These are phyloP conservation scores for Speoplatyrhinus poulsoni DNA, from an alignment of 2,113 vertebrate species.

Conservation along the genomic window DNA sequence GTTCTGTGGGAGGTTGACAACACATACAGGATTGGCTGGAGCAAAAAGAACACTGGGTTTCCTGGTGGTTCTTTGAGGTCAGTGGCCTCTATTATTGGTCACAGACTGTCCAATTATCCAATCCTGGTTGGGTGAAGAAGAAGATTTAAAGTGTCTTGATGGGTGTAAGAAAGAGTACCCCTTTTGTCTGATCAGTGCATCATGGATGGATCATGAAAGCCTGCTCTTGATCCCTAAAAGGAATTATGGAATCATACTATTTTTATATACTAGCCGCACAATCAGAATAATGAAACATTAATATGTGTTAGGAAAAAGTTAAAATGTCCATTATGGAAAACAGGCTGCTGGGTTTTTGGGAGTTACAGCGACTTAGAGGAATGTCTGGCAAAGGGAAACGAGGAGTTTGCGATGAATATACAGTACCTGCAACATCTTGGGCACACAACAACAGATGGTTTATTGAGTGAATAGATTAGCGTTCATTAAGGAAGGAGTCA, in stretches of 20 bases:
- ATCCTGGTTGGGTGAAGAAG: background rate
- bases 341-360: background rate
- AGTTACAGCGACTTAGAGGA: background rate
- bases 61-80: background rate
- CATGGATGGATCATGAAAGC: background rate
- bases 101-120: constrained; percentile 23
- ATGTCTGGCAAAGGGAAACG: background rate
- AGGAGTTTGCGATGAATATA: background rate
- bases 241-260: background rate
- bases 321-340: background rate
- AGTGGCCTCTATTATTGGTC: constrained; percentile 22
- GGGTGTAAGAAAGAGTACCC: background rate
- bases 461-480: constrained; percentile 39
- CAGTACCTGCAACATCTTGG: constrained; percentile 17
- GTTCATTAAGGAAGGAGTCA: constrained; percentile 26
- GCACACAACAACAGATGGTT: constrained; percentile 33
- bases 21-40: background rate
- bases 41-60: background rate
- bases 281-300: background rate
- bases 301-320: background rate
- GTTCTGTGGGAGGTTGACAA: background rate
- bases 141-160: background rate
- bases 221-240: background rate
- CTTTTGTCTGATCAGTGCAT: background rate
- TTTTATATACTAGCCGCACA: background rate